Conservation (phyloP, 2,888 invertebrate species). For the Rutpela maculata region DNA sequence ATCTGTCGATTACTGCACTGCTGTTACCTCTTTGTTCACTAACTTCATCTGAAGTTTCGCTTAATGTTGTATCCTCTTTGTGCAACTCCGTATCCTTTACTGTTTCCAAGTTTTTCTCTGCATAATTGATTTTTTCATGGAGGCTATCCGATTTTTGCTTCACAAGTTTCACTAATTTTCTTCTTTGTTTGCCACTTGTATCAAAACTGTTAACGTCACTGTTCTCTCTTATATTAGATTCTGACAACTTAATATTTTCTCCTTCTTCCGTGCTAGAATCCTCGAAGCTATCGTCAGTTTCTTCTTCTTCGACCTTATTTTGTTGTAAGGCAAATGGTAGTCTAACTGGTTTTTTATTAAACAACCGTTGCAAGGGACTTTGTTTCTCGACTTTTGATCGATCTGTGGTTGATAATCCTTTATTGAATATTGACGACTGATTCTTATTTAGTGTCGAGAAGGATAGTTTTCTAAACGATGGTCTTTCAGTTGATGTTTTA, state of each 20-base stretch:
- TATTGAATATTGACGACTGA: constrained; percentile 26
- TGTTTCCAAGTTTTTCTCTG: background rate
- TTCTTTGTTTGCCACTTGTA: constrained; percentile 52
- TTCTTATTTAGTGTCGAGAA: constrained; percentile 37
- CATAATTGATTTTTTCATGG: constrained; percentile 40
- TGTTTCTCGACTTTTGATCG: constrained; percentile 12
- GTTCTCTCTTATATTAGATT: constrained; percentile 72
- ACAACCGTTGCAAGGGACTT: constrained; percentile 41
- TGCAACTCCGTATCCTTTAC: background rate
- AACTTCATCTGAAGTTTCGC: background rate
- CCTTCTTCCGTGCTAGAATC: constrained; percentile 65
- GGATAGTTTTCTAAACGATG: constrained; percentile 44
- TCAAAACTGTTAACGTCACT: constrained; percentile 66
- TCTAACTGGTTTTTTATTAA: constrained; percentile 38
- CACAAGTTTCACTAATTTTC: constrained; percentile 46
- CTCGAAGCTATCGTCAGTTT: constrained; percentile 56
- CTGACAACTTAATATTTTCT: constrained; percentile 73
- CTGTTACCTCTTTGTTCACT: background rate
- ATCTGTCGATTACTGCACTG: background rate
- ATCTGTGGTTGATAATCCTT: background rate
- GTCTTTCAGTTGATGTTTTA: constrained; percentile 31
- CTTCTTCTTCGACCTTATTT: constrained; percentile 49
- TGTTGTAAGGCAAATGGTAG: constrained; percentile 45
- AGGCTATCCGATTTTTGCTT: constrained; percentile 39
- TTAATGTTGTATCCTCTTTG: background rate